Conservation (phyloP, 2,113 vertebrate genomes). For the Pterocles orientalis region DNA sequence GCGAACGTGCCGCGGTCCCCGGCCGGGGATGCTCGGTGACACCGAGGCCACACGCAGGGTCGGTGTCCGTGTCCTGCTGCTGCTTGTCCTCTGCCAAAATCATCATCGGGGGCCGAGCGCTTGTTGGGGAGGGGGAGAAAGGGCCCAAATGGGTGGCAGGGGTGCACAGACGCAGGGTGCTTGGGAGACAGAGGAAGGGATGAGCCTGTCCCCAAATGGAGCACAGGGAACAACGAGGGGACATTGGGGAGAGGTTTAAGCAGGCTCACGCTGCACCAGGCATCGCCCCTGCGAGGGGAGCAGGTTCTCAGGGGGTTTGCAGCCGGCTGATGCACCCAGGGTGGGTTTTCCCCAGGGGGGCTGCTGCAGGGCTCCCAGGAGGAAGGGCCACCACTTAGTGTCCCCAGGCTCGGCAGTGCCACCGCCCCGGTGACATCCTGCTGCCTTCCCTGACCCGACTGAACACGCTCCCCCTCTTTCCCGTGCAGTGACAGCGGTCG, state of each 20-base stretch:
- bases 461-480: neutral
- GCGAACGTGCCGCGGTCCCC: neutral
- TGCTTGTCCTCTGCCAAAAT: neutral
- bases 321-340: accelerated
- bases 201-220: accelerated
- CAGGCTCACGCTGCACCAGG: neutral
- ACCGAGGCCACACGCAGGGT: accelerated
- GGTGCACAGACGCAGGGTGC: accelerated
- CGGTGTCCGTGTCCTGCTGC: accelerated
- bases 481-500: conserved; percentile 69
- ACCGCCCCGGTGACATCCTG: neutral
- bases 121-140: neutral
- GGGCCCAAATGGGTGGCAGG: neutral
- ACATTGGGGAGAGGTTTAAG: neutral
- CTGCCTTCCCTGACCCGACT: neutral
- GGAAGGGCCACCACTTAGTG: accelerated
- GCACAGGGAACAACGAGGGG: neutral
- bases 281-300: no score
- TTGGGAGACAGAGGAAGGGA: neutral
- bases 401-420: neutral
- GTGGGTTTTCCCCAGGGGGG: no score
- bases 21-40: neutral
- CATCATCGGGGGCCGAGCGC: accelerated
- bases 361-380: neutral
- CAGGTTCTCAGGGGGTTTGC: accelerated